Base-by-base conservation (phyloP, 2,113 vertebrate genomes). In the Thermophis baileyi region DNA sequence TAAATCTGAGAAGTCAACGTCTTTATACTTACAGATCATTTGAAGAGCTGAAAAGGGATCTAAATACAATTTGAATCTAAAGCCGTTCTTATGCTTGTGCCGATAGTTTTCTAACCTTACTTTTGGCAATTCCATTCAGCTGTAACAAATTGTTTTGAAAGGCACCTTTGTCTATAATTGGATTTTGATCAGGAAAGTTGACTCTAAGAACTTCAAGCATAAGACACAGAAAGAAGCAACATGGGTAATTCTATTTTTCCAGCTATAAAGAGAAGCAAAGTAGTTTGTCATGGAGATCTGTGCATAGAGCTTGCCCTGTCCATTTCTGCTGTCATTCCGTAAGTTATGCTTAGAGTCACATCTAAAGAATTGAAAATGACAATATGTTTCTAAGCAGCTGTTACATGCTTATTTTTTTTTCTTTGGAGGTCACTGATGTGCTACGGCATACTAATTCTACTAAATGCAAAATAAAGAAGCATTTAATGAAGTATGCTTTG, bases 391-490 rank as follows among this genome's bases (percentile, higher is more conserved):
- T 95, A 22, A 93, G 96, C 90, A 94, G 93, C 20, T 94, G 10
- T 12, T 92, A 95, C 96, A 93, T 92, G 50, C 91, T 50, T 88
- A 91, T 85, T 74, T 20, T 89, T 74, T 40, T 50, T 6, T 3
- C 93, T 93, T 47, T 87, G 94, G 95, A 81, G 69, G 95, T 93
- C 94, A 53, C 74, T 0, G 89, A 91, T 10, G 94, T 90, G 93
- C 96, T 94, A 74, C 93, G 35, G 89, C 10, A 95, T 93, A 96
- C 96, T 97, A 95, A 2, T 91, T 94, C 94, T 30, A 89, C 94
- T 96, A 91, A 96, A 95, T 93, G 95, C 94, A 93, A 88, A 93
- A 97, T 98, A 96, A 97, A 98, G 97, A 97, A 97, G 95, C 30
- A 97, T 91, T 81, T 97, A 97, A 98, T 95, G 97, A 96, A 97